Conservation (phyloP, 2,888 invertebrate species). For the Spisula solida region DNA sequence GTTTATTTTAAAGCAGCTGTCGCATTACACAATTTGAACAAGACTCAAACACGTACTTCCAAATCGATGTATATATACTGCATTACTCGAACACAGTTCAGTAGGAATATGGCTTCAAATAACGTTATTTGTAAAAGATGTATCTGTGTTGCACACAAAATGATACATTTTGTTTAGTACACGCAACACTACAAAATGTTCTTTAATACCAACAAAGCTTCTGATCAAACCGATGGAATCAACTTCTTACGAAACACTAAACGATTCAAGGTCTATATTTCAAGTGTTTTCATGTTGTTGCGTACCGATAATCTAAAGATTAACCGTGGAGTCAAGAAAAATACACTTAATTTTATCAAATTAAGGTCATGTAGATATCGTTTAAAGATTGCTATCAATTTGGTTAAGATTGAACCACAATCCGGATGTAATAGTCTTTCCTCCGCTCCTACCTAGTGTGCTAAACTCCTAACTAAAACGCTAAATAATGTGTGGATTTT, state of each 20-base stretch:
- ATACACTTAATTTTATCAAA: neutral
- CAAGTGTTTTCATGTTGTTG: neutral
- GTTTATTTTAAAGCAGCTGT: too few relatives aligned
- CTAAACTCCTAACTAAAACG: neutral
- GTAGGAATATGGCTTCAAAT: too few relatives aligned
- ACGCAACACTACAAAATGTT: too few relatives aligned
- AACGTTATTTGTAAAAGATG: too few relatives aligned
- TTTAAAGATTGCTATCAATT: neutral
- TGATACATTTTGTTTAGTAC: too few relatives aligned
- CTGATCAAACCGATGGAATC: neutral
- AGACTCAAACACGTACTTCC: too few relatives aligned
- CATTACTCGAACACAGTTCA: too few relatives aligned
- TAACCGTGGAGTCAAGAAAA: neutral
- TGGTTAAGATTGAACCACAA: neutral
- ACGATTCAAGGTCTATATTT: neutral
- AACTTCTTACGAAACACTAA: neutral
- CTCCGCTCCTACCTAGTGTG: neutral
- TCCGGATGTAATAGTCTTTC: neutral
- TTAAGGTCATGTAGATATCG: neutral
- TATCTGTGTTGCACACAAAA: too few relatives aligned
- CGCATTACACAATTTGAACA: too few relatives aligned
- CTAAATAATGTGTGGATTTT: constrained; percentile 16
- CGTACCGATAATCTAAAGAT: neutral
- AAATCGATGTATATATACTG: too few relatives aligned
- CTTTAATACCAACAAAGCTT: neutral